Base-by-base conservation (phyloP, 2,113 vertebrate genomes). In the Cathartes aura region DNA sequence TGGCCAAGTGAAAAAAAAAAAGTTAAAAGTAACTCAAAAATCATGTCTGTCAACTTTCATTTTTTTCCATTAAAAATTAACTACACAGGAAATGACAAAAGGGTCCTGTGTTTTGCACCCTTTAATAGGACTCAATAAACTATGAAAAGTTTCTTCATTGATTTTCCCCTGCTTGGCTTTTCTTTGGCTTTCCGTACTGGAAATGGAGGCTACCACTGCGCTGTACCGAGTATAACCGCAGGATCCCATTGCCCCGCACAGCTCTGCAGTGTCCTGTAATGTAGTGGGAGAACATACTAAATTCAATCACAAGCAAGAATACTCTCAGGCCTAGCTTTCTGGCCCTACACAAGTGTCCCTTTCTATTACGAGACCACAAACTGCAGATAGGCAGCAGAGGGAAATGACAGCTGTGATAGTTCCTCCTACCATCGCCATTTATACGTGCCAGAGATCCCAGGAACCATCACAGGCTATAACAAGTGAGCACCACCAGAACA, bases 141-240 rank as follows among this genome's bases (percentile, higher is more conserved):
- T 5, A 8, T 2, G 15, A 48, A 43, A 82, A 6, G 3, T 62
- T 76, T 93, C 48, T 56, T 87, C 18, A 15, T 13, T 1, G 27
- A 40, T 81, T 80, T 85, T 22, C 19, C 47, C 7, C 38, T 21
- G 22, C 10, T 63, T 50, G 36, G 18, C 17, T 81, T 68, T 80
- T 45, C 47, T 87, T 89, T 63, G 22, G 15, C 23, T 74, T 90
- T 71, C 47, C 29, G 5, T 17, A 12, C 8, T 58, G n/a, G 60
- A 82, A 74, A 14, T 1, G 6, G 38, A 88, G 66, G 66, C 16
- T 40, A 48, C 13, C 5, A 5, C 24, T 63, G n/a, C 36, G 34
- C 32, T 12, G 4, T 40, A 32, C 21, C 0, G 0, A 56, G 13
- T 3, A 3, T 27, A 55, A 48, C 43, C 1, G 2, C 30, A 50